Evolutionary conservation across 1,140 invertebrate genomes (phyloP).

Genomic region (Nautilus pompilius): DNA sequence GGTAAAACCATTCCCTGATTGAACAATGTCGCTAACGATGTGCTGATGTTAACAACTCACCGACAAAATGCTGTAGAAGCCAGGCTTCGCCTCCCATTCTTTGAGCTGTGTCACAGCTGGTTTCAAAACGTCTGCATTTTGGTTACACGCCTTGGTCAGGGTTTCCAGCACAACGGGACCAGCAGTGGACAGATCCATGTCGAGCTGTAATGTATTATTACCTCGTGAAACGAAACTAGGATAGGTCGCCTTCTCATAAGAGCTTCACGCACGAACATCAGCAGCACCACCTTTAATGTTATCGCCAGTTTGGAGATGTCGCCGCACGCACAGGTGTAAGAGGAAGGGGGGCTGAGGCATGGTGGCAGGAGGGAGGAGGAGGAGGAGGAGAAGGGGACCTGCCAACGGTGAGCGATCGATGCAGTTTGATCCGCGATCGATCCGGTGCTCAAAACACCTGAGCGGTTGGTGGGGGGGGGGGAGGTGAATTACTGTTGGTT

Average conservation of each 20-base stretch:
- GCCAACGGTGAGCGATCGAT: too few species aligned
- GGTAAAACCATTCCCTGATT: not conserved
- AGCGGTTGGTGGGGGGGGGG: too few species aligned
- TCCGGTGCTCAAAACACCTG: too few species aligned
- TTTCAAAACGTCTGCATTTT: conserved; percentile 79
- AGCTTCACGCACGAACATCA: not conserved
- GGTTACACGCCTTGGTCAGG: conserved; percentile 78
- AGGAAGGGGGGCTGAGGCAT: not conserved
- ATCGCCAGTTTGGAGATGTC: not conserved
- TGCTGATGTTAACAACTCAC: conserved; percentile 60
- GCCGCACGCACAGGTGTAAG: not conserved
- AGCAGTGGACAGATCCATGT: conserved; percentile 30
- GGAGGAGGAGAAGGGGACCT: too few species aligned
- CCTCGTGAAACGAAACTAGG: not conserved
- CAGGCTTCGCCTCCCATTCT: conserved; percentile 82
- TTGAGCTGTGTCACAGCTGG: conserved; percentile 80
- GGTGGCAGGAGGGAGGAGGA: too few species aligned
- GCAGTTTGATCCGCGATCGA: too few species aligned
- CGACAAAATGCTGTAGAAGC: conserved; percentile 81
- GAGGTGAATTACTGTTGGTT: too few species aligned
- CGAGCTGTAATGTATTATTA: not conserved
- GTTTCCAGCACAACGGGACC: conserved; percentile 61
- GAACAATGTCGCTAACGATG: too few species aligned
- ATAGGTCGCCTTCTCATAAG: not conserved
- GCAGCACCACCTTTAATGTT: not conserved